Base-by-base conservation (phyloP, 2,113 vertebrate genomes). In the Dasyurus viverrinus region DNA sequence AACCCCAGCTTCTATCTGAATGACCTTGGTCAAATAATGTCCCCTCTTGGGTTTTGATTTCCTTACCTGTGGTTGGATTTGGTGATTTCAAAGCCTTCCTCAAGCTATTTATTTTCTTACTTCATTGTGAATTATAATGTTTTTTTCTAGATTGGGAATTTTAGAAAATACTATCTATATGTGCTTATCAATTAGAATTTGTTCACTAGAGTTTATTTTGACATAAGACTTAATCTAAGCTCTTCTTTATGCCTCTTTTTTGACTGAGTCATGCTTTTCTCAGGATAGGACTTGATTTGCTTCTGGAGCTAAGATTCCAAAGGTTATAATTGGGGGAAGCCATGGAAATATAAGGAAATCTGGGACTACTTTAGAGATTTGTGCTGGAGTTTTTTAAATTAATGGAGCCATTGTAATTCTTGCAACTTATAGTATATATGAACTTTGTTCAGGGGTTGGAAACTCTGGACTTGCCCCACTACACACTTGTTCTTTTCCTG, bases 281-380 rank as follows among this genome's bases (percentile, higher is more conserved):
- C 53, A 92, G 93, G 30, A 94, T 57, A 47, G 26, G 50, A 53
- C n/a, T n/a, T 84, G 57, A 68, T 68, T 95, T 54, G 90, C 90
- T 53, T 92, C 22, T 9, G 89, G 14, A 89, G 54, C 24, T 89
- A n/a, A 36, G 50, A 26, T 84, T 2, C 68, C 68, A 84, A 84
- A 84, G n/a, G n/a, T 84, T 19, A 36, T 92, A 30, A 30, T 52
- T 93, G 52, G 25, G 19, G 25, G 30, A 55, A 52, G 27, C n/a
- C 53, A 25, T 53, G 4, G 30, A n/a, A 24, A 48, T 22, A 54
- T 25, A 25, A 52, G n/a, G 91, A 54, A 53, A 42, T 19, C 68
- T 84, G 68, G 60, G 68, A 84, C 68, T 84, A 42, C 7, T 42
- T 84, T 84, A 84, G n/a, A 84, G n/a, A 84, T 84, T 84, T 84